phyloP scores from a whole-genome alignment of 2,797 vertebrate species.

The Phoxinus dragarum region DNA sequence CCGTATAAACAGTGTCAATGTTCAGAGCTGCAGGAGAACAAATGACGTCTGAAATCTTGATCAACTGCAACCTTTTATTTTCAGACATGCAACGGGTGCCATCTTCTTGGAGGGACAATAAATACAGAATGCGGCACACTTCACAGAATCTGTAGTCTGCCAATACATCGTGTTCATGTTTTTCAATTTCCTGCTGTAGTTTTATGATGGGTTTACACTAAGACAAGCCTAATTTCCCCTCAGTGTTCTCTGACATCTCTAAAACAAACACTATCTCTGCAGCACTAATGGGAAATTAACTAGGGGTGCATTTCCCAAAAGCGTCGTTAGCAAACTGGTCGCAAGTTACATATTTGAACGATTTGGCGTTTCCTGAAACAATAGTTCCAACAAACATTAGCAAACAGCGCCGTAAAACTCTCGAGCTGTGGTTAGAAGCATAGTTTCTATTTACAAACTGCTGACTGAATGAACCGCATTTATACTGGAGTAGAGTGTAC shows the following conservation, averaged over 20 bases:
- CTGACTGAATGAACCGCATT: too few relatives aligned
- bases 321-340: background rate
- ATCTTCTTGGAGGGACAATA: background rate
- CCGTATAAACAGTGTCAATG: conserved; percentile 33
- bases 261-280: background rate
- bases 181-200: background rate
- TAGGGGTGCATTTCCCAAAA: background rate
- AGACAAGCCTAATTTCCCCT: background rate
- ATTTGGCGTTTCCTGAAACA: background rate
- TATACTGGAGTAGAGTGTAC: too few relatives aligned
- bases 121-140: background rate
- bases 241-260: background rate
- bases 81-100: background rate
- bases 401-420: background rate
- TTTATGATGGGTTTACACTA: background rate
- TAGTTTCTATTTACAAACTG: background rate
- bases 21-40: conserved; percentile 9
- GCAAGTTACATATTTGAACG: background rate
- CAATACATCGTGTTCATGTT: background rate
- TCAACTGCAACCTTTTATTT: conserved; percentile 9
- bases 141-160: background rate
- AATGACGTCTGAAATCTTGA: conserved; percentile 30
- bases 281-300: background rate
- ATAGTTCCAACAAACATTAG: background rate
- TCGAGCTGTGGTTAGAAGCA: too few relatives aligned